Conservation (phyloP, 2,113 vertebrate species). For the Ceyx cyanopectus region DNA sequence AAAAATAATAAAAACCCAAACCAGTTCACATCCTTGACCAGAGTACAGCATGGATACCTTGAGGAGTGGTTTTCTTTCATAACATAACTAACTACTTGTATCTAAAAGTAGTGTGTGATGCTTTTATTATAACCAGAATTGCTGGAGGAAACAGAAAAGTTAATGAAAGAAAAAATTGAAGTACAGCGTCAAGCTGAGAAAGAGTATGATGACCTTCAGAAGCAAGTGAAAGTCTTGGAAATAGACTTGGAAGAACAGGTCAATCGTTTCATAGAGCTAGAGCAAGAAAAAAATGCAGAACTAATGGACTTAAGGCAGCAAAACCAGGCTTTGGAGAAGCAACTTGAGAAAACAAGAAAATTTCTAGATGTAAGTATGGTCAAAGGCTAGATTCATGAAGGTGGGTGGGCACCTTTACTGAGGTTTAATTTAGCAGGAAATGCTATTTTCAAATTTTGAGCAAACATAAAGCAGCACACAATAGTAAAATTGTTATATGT, state of each 20-base stretch:
- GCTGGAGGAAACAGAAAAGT: slow-evolving; percentile 95
- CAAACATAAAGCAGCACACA: background rate
- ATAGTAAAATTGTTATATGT: background rate
- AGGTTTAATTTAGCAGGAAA: background rate
- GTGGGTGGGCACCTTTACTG: background rate
- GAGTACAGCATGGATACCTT: slow-evolving; percentile 51
- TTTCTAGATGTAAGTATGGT: slow-evolving; percentile 92
- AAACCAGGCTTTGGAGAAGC: slow-evolving; percentile 94
- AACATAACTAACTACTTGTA: background rate
- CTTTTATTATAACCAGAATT: slow-evolving; percentile 83
- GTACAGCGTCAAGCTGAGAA: slow-evolving; percentile 97
- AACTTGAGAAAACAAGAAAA: slow-evolving; percentile 93
- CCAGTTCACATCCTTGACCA: slow-evolving; percentile 64
- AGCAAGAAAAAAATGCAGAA: slow-evolving; percentile 85
- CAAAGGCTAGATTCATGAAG: background rate
- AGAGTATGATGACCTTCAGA: slow-evolving; percentile 88
- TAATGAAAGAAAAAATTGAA: slow-evolving; percentile 97
- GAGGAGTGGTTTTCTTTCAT: slow-evolving; percentile 38
- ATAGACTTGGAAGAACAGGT: slow-evolving; percentile 95
- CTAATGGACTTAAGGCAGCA: slow-evolving; percentile 89
- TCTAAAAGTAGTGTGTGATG: slow-evolving; percentile 9
- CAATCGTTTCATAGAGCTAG: slow-evolving; percentile 86
- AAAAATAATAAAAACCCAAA: slow-evolving; percentile 60
- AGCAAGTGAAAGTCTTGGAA: slow-evolving; percentile 92
- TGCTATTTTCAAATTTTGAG: background rate